Conservation (phyloP, 2,888 invertebrate species). For the Prosopocoilus inquinatus region DNA sequence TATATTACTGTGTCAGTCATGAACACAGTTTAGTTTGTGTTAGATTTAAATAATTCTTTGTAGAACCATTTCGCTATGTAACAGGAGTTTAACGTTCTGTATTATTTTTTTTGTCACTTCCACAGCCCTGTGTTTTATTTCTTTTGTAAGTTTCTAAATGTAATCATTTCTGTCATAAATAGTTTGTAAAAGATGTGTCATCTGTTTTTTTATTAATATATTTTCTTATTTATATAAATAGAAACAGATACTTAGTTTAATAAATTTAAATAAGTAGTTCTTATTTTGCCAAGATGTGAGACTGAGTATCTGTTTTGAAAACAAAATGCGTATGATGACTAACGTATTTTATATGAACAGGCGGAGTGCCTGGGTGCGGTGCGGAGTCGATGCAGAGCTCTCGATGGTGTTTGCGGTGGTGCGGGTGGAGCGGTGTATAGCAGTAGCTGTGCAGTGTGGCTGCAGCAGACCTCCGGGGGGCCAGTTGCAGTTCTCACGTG, state of each 20-base stretch:
- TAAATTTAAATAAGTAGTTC: too few species aligned
- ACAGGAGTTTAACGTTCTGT: background rate
- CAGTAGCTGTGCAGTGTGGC: conserved; percentile 31
- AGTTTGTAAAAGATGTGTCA: conserved; percentile 1
- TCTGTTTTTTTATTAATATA: conserved; percentile 1
- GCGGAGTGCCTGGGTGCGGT: conserved; percentile 34
- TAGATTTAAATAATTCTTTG: too few species aligned
- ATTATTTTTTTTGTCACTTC: background rate
- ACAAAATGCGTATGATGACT: conserved; percentile 20
- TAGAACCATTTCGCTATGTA: too few species aligned
- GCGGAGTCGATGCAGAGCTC: conserved; percentile 44
- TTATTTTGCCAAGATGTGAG: background rate
- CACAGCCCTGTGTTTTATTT: conserved; percentile 1
- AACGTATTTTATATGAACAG: conserved; percentile 34
- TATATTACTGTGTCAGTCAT: too few species aligned
- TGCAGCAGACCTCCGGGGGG: conserved; percentile 31
- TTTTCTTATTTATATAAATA: background rate
- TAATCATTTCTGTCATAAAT: conserved; percentile 5
- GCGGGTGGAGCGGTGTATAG: conserved; percentile 29
- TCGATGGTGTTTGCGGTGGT: conserved; percentile 29
- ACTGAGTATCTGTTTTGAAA: conserved; percentile 14
- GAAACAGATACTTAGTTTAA: background rate
- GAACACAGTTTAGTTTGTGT: too few species aligned
- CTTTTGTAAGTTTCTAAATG: background rate
- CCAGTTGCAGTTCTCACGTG: conserved; percentile 27